Percentiles rank a stretch among this genome's conserved stretches.
phyloP scores from a whole-genome alignment of 1,140 invertebrate genomes.

The Tetragonula clypearis region DNA sequence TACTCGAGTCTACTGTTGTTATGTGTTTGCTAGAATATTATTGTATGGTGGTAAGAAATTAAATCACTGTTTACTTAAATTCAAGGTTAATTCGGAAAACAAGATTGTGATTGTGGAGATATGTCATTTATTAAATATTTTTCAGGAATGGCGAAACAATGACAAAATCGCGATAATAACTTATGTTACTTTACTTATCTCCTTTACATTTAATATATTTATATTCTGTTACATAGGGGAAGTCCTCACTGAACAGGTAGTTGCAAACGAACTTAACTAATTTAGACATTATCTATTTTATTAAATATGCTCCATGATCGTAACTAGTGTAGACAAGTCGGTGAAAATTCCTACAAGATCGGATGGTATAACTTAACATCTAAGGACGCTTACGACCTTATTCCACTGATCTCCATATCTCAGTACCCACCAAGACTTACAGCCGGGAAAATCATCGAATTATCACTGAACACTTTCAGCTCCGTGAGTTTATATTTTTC shows the following conservation, averaged over 20 bases:
- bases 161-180: conserved; percentile 51
- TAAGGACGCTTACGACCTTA: conserved; percentile 23
- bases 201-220: conserved; percentile 68
- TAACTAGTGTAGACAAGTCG: conserved; percentile 50
- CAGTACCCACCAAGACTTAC: conserved; percentile 54
- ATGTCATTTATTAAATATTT: not conserved
- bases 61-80: not conserved
- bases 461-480: conserved; percentile 48
- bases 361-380: conserved; percentile 49
- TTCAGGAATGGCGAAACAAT: conserved; percentile 65
- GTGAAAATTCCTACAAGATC: conserved; percentile 26
- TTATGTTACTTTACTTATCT: conserved; percentile 60
- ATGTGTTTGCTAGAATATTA: too few relatives aligned
- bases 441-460: conserved; percentile 53
- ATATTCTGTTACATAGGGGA: conserved; percentile 71
- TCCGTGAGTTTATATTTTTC: conserved; percentile 31
- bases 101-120: too few relatives aligned
- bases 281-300: too few relatives aligned
- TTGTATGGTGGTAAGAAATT: conserved; percentile 38
- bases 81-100: too few relatives aligned
- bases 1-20: conserved; percentile 29
- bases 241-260: conserved; percentile 43
- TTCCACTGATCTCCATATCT: conserved; percentile 40
- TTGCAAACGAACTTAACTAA: too few relatives aligned
- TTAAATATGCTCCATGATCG: too few relatives aligned